Evolutionary conservation across 2,888 invertebrate species (phyloP), one percentile per base, ranked within the genome.

Genomic region (Colostygia pectinataria): DNA sequence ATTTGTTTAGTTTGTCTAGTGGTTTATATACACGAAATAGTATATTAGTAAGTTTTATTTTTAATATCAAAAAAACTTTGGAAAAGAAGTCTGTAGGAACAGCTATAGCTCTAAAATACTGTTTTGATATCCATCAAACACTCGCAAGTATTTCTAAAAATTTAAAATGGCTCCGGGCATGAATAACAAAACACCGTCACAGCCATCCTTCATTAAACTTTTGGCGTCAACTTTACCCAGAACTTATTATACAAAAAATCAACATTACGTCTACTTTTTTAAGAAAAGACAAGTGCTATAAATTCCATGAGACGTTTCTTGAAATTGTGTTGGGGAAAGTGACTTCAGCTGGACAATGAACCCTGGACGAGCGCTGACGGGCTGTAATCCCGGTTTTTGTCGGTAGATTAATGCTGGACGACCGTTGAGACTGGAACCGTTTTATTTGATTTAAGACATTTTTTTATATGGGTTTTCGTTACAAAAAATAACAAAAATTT

Each of bases 301-400:
- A 64, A 66, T 65, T 63, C 43, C 50, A 10, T 27, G 49, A 57
- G 62, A 60, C 57, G 65, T 68, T 65, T 71, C 75, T 68, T 65
- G 63, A 67, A 74, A 76, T 75, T 71, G 72, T 68, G 71, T 69
- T 66, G 58, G 65, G 42, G 61, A 74, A 75, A 82, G 79, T 80
- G 80, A 82, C 80, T 81, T 73, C 66, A 67, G 68, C 64, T 67
- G 78, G 75, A 54, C 79, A 71, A 71, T 68, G 79, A 79, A 73
- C 77, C 67, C 53, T 51, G 55, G 52, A 46, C 60, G 59, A 45
- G 63, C 71, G 79, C 70, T 80, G 82, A 83, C 77, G 74, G 66
- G 55, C 52, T 57, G 61, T 78, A 80, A 80, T 74, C 75, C 69
- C 61, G 45, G 61, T 77, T 80, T 83, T 82, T 81, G 80, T 74